A percentile compares a stretch with the other conserved stretches of the same genome.
Conservation (phyloP, 2,888 invertebrate species). For the Hymenopus coronatus region DNA sequence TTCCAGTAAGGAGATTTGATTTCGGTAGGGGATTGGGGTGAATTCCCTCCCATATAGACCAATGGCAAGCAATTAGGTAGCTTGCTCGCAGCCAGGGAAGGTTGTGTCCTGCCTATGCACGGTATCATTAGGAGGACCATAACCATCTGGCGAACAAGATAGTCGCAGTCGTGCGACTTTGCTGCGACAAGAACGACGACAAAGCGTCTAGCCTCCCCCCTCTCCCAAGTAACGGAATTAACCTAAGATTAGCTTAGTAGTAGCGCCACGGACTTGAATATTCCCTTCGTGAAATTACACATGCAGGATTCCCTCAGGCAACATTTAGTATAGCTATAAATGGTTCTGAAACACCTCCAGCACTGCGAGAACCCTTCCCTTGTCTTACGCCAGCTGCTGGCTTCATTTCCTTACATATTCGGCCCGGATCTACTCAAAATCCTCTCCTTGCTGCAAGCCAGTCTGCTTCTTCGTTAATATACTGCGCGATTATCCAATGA, state of each 20-base stretch:
- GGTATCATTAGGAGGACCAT: slow-evolving; percentile 1
- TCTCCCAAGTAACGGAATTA: slow-evolving; percentile 1
- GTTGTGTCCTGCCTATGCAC: background rate
- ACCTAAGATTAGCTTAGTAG: slow-evolving; percentile 12
- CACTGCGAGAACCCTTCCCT: background rate
- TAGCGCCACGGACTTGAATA: background rate
- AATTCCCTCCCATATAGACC: background rate
- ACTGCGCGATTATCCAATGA: background rate
- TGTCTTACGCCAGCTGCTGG: background rate
- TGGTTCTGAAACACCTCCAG: background rate
- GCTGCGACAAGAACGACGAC: background rate
- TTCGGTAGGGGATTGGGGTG: background rate
- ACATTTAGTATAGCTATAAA: background rate
- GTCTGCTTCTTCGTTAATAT: background rate
- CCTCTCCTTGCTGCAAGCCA: background rate
- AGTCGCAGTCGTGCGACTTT: background rate
- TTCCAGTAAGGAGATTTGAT: background rate
- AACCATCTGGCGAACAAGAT: slow-evolving; percentile 9
- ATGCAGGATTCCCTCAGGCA: background rate
- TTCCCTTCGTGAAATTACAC: slow-evolving; percentile 6
- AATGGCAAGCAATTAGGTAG: background rate
- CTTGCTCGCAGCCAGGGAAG: background rate
- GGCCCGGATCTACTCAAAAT: background rate
- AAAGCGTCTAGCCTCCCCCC: background rate
- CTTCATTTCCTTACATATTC: background rate